Percentiles rank a stretch among this genome's conserved stretches.
phyloP scores from a whole-genome alignment of 64 coral and sea anemone genomes.

The Porites lutea region DNA sequence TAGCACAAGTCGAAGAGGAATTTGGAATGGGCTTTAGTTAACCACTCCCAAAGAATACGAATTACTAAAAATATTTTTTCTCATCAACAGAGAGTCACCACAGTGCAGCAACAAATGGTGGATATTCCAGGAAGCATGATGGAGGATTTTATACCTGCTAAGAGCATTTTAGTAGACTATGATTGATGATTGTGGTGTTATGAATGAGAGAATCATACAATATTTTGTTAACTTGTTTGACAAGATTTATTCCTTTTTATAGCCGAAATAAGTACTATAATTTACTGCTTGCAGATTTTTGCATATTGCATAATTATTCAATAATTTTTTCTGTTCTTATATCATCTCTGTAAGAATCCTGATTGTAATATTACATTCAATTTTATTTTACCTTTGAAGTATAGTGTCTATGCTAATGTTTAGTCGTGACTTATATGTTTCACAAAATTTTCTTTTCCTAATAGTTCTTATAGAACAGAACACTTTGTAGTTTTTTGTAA shows the following conservation, averaged over 20 bases:
- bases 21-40: too few species aligned
- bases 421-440: background rate
- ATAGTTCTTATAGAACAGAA: too few species aligned
- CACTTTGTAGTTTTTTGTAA: too few species aligned
- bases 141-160: slow-evolving; percentile 98
- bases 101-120: slow-evolving; percentile 98
- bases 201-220: background rate
- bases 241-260: background rate
- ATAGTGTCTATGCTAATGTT: background rate
- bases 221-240: slow-evolving; percentile 20
- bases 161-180: background rate
- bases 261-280: background rate
- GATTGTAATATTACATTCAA: too few species aligned
- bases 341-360: too few species aligned
- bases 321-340: background rate
- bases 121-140: slow-evolving; percentile 96
- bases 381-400: too few species aligned
- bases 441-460: background rate
- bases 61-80: too few species aligned
- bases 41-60: too few species aligned
- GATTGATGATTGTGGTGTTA: background rate
- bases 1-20: too few species aligned
- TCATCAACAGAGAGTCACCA: slow-evolving; percentile 91
- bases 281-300: background rate
- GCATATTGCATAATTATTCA: background rate